These are phyloP conservation scores for Hyppa rectilinea DNA, from an alignment of 2,888 invertebrate species.

Conservation along the genomic window DNA sequence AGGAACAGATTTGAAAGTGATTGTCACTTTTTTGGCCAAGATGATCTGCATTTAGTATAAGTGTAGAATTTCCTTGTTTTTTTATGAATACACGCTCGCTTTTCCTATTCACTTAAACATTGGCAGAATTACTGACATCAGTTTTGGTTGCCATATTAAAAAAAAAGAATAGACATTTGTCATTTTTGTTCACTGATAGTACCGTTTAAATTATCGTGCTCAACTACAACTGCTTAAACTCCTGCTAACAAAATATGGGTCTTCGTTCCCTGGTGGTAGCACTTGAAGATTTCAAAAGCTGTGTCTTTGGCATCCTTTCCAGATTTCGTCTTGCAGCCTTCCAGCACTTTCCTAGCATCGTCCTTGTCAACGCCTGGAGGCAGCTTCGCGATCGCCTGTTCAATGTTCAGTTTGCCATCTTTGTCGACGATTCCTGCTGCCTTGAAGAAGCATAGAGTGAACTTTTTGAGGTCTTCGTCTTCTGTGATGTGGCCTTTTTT, in stretches of 20 bases:
- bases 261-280: slow-evolving; percentile 82
- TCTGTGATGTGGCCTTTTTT: slow-evolving; percentile 83
- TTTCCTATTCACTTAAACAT: no score
- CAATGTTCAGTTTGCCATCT: slow-evolving; percentile 84
- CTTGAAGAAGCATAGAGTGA: slow-evolving; percentile 86
- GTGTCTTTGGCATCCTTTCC: slow-evolving; percentile 83
- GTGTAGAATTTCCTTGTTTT: no score
- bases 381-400: slow-evolving; percentile 81
- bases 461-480: slow-evolving; percentile 84
- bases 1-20: neutral
- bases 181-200: neutral
- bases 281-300: slow-evolving; percentile 85
- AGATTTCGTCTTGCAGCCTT: slow-evolving; percentile 81
- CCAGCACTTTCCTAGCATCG: slow-evolving; percentile 80
- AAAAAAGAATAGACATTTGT: no score
- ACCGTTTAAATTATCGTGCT: slow-evolving; percentile 9
- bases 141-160: no score
- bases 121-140: no score
- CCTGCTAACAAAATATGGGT: slow-evolving; percentile 72
- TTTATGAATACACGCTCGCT: no score
- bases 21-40: neutral
- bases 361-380: slow-evolving; percentile 81
- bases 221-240: slow-evolving; percentile 19
- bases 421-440: slow-evolving; percentile 79
- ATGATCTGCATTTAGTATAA: no score